Evolutionary conservation across 2,888 invertebrate species (phyloP).

Genomic region (Drosophila picticornis): DNA sequence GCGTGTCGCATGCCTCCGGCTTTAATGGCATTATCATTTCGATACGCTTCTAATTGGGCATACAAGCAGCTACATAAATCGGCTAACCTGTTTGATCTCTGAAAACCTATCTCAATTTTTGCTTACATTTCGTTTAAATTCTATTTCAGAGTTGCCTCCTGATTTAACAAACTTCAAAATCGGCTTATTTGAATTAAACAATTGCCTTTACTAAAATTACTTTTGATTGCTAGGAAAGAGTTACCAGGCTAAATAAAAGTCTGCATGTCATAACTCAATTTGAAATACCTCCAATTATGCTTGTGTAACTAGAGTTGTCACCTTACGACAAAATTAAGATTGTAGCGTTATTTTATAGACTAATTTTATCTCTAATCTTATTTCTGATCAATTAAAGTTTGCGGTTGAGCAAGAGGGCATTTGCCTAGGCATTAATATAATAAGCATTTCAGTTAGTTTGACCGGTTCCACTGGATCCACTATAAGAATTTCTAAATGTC

Average conservation of each 20-base stretch:
- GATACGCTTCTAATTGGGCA: slow-evolving; percentile 8
- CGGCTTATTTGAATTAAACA: background rate
- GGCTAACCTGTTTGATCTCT: background rate
- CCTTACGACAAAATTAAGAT: background rate
- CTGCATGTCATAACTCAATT: background rate
- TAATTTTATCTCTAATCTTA: too few relatives aligned
- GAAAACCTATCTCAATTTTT: background rate
- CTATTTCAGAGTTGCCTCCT: background rate
- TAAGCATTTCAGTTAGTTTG: background rate
- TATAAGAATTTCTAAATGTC: background rate
- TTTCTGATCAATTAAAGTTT: background rate
- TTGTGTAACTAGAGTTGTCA: background rate
- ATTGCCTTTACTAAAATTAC: background rate
- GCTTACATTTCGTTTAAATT: background rate
- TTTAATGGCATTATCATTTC: background rate
- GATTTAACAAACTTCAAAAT: background rate
- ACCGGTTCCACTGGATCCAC: background rate
- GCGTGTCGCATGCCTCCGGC: background rate
- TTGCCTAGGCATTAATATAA: background rate
- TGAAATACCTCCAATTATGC: background rate
- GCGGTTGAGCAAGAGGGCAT: background rate
- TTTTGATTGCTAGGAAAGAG: background rate
- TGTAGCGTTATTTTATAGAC: too few relatives aligned
- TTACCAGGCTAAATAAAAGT: background rate
- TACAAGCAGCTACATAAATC: background rate